Conservation (phyloP, 2,797 vertebrate genomes). For the Huso huso region DNA sequence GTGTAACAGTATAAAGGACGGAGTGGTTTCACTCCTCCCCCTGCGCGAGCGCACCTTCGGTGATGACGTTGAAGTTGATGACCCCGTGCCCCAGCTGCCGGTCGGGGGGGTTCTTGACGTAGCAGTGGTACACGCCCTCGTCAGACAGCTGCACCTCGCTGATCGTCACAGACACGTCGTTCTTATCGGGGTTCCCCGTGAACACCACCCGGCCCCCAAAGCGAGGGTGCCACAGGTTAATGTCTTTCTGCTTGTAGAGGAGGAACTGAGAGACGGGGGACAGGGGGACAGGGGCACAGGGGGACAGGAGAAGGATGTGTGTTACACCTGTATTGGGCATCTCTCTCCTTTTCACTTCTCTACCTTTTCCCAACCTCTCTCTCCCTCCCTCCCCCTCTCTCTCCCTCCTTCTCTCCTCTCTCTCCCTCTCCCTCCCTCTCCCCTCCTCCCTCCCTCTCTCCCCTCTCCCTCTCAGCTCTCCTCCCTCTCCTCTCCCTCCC, state of each 20-base stretch:
- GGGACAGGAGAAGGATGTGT: not conserved
- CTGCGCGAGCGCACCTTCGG: conserved; percentile 67
- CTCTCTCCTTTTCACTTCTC: too few relatives aligned
- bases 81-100: conserved; percentile 70
- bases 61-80: conserved; percentile 74
- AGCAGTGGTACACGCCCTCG: conserved; percentile 81
- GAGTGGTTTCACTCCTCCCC: not conserved
- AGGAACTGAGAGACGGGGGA: conserved; percentile 62
- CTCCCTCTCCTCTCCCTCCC: too few relatives aligned
- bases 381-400: too few relatives aligned
- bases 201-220: conserved; percentile 84
- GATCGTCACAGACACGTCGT: conserved; percentile 84
- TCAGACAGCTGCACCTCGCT: conserved; percentile 77
- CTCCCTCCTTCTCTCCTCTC: too few relatives aligned
- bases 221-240: conserved; percentile 58
- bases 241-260: conserved; percentile 76
- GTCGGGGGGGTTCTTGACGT: conserved; percentile 86
- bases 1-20: not conserved
- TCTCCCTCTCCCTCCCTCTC: too few relatives aligned
- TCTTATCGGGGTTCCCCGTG: conserved; percentile 80
- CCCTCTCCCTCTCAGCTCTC: fast-evolving
- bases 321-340: too few relatives aligned
- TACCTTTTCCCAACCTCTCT: too few relatives aligned
- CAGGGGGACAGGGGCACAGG: not conserved
- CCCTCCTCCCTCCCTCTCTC: too few relatives aligned